A percentile compares a stretch with the other conserved stretches of the same genome.
Evolutionary conservation across 64 coral and sea anemone species (phyloP).

Genomic region (Anthopleura sola): DNA sequence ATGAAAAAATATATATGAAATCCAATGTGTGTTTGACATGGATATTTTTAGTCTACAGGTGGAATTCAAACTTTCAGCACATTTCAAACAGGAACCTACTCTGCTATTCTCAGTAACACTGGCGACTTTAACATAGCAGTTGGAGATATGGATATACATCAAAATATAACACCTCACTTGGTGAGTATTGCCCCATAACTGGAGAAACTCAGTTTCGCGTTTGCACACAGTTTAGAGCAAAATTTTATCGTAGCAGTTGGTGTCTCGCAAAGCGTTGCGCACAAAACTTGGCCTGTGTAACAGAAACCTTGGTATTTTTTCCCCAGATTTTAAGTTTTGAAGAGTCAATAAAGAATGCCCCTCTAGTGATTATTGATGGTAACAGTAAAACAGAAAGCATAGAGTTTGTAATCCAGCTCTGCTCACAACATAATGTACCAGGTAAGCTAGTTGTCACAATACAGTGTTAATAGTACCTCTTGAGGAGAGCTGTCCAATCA

Average conservation of each 20-base stretch:
- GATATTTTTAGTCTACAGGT: slow-evolving; percentile 37
- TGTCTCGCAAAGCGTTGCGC: no score
- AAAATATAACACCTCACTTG: slow-evolving; percentile 61
- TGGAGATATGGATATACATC: slow-evolving; percentile 94
- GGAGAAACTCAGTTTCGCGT: no score
- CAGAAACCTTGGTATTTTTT: background rate
- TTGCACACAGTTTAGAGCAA: no score
- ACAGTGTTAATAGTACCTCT: no score
- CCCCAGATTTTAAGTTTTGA: slow-evolving; percentile 81
- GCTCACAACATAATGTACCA: slow-evolving; percentile 69
- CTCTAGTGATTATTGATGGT: slow-evolving; percentile 79
- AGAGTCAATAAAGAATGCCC: slow-evolving; percentile 82
- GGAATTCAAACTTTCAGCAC: slow-evolving; percentile 84
- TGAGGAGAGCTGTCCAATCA: no score
- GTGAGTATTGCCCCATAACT: slow-evolving; percentile 50
- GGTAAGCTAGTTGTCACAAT: slow-evolving; percentile 29
- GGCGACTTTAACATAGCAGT: slow-evolving; percentile 76
- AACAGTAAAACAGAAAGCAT: slow-evolving; percentile 68
- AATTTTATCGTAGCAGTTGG: no score
- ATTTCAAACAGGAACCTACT: slow-evolving; percentile 86
- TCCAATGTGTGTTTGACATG: background rate
- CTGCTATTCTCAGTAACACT: slow-evolving; percentile 67
- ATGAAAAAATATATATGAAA: no score
- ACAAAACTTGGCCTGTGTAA: no score
- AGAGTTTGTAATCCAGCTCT: slow-evolving; percentile 56